Conservation (phyloP, 2,113 vertebrate genomes). For the Machaerirhynchus nigripectus region DNA sequence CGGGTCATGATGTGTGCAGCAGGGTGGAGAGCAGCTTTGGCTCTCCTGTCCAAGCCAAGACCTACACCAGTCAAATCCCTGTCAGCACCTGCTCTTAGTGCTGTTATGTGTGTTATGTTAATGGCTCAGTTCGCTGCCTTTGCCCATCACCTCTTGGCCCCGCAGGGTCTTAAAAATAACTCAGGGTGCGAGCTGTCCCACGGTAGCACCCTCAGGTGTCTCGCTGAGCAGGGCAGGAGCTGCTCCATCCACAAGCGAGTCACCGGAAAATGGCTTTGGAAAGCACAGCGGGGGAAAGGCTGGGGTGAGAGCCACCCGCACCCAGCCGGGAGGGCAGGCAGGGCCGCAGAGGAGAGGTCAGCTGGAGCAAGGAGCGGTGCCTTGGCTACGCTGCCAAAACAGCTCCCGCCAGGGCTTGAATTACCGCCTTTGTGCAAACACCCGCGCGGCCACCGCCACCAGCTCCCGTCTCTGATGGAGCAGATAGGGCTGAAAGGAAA, state of each 20-base stretch:
- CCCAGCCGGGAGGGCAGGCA: neutral
- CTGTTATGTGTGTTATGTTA: neutral
- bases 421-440: constrained; percentile 52
- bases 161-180: neutral
- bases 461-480: neutral
- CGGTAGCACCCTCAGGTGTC: neutral
- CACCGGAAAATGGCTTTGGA: neutral
- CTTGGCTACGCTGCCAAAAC: constrained; percentile 40
- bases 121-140: neutral
- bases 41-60: neutral
- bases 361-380: constrained; percentile 8
- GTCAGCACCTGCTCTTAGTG: neutral
- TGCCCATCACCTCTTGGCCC: neutral
- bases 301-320: neutral
- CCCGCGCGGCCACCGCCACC: neutral
- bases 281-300: neutral
- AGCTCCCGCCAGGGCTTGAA: constrained; percentile 15
- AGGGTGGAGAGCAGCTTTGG: neutral
- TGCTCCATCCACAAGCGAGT: rapidly evolving
- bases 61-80: neutral
- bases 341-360: neutral
- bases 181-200: rapidly evolving
- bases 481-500: constrained; percentile 22
- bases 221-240: neutral
- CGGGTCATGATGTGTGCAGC: rapidly evolving